phyloP scores from a whole-genome alignment of 2,888 invertebrate species.

The Acanthacorydalis orientalis region DNA sequence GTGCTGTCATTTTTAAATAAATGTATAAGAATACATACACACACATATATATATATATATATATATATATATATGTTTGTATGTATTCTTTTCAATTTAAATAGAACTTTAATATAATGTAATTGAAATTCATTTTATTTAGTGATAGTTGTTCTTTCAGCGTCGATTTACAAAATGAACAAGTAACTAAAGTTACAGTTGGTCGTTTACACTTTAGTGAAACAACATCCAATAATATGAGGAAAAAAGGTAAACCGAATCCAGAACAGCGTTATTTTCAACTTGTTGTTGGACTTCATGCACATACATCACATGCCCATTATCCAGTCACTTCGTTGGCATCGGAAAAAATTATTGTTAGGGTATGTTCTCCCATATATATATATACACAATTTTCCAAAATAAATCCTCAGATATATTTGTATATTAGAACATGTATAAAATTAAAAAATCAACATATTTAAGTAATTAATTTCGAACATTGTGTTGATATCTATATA shows the following conservation, averaged over 20 bases:
- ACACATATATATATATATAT: neutral
- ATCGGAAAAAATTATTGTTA: constrained; percentile 91
- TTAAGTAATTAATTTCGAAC: too few species aligned
- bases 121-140: too few species aligned
- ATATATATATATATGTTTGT: neutral
- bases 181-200: constrained; percentile 86
- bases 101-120: too few species aligned
- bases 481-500: too few species aligned
- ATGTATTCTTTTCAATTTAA: too few species aligned
- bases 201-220: constrained; percentile 96
- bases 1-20: neutral
- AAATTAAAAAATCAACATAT: too few species aligned
- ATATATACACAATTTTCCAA: neutral
- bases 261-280: constrained; percentile 97
- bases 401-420: neutral
- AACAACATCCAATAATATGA: constrained; percentile 97
- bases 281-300: constrained; percentile 82
- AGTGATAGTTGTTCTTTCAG: constrained; percentile 12
- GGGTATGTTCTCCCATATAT: constrained; percentile 37
- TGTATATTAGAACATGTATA: too few species aligned
- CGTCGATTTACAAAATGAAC: constrained; percentile 70
- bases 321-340: constrained; percentile 75
- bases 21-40: neutral
- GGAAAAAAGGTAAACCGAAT: constrained; percentile 96
- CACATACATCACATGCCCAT: constrained; percentile 65